These are phyloP conservation scores for Marcusenius ussheri DNA, from an alignment of 2,113 vertebrate species.

Conservation along the genomic window DNA sequence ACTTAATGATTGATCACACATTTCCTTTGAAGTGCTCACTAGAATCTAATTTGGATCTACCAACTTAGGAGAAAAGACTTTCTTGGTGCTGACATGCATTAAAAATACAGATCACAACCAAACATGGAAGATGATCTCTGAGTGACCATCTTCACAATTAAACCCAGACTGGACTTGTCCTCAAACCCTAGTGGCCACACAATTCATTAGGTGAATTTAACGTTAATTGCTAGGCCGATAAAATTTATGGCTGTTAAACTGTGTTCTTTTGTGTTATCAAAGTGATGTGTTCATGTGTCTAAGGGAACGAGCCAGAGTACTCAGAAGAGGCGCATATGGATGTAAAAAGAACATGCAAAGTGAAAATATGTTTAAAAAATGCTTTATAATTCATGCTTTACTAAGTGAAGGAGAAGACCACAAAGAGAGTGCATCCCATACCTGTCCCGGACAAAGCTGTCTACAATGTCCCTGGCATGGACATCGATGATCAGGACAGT, in stretches of 20 bases:
- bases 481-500: constrained; percentile 93
- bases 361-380: neutral
- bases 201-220: neutral
- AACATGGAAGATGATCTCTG: neutral
- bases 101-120: neutral
- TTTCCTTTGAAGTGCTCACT: no score
- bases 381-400: neutral
- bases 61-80: neutral
- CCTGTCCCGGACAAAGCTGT: constrained; percentile 78
- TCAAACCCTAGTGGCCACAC: neutral
- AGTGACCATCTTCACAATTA: neutral
- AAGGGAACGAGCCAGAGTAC: neutral
- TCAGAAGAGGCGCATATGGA: neutral
- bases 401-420: neutral
- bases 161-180: neutral
- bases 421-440: constrained; percentile 29
- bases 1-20: no score
- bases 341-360: neutral
- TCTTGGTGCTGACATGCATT: neutral
- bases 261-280: no score
- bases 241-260: no score
- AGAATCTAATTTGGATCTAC: neutral
- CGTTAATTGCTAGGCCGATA: neutral
- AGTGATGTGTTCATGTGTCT: no score
- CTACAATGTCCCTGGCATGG: constrained; percentile 89